Base-by-base conservation (phyloP, 2,888 invertebrate genomes). In the Agonopterix heracliana region DNA sequence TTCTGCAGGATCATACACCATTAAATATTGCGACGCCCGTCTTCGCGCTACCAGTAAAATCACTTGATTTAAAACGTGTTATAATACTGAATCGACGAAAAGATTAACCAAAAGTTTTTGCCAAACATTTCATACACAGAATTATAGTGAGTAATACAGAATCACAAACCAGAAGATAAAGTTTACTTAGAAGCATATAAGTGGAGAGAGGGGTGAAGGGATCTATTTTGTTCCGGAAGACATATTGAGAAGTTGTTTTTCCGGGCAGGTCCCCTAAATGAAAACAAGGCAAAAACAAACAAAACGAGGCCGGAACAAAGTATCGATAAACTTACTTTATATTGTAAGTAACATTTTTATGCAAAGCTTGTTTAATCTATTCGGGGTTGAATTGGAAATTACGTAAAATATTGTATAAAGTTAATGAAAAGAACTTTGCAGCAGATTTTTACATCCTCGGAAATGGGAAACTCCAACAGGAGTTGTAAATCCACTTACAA, bases 221-320 rank as follows among this genome's bases (percentile, higher is more conserved):
- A 74, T 72, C 71, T 75, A 76, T 76, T 70, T 66, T 56, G 56
- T 56, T 54, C 41, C 53, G 54, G 60, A 66, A 69, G 71, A 73
- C 64, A 64, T 73, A 74, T 74, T 64, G 67, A 60, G 56, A 58
- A 56, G 59, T 71, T 75, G 71, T 78, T 77, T 76, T 74, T 71
- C 66, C 56, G 52, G 53, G 38, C 52, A 56, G 62, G 60, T 64
- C 36, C 40, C 45, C n/a, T 56, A 54, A 60, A 57, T 54, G 54
- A 56, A 59, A 61, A 57, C 59, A 63, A 48, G 49, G 51, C 53
- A 54, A 54, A 53, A 54, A 54, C 50, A 56, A 50, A 53, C 47
- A 46, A 45, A 41, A 45, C 38, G 44, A 5, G 46, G 40, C 40
- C 40, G 41, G 45, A 45, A 44, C 47, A 26, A 52, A 46, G 43